Evolutionary conservation across 2,113 vertebrate species (phyloP), one percentile per base, ranked within the genome.

Genomic region (Phaetusa simplex): DNA sequence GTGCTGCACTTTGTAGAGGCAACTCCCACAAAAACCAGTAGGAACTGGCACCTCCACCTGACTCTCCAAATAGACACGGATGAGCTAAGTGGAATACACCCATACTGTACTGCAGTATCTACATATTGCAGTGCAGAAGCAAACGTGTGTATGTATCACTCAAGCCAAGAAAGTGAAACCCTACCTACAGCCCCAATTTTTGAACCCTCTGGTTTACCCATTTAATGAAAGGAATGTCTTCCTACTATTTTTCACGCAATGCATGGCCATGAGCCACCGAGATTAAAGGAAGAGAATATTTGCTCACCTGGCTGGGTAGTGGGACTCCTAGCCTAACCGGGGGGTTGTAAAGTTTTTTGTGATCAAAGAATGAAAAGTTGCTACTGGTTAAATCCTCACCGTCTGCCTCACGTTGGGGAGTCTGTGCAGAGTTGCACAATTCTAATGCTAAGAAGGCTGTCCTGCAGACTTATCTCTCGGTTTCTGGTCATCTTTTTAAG

Each of bases 81-180:
- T 23, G 47, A 86, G 12, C 53, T 5, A 24, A 70, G 8, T 29
- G 59, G 47, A 62, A 72, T 32, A 55, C 1, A 14, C 9, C 15
- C 17, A 24, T 20, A 4, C 4, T 45, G 38, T 3, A 45, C 12
- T 22, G 34, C 8, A 21, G 11, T 12, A 76, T 8, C 24, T 38
- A 11, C 62, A 21, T 14, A 21, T 8, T 7, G 6, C 47, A 71
- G 40, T 3, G 40, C 38, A 80, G 38, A 70, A 90, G 27, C 5
- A 72, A 58, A 82, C 4, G 3, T 1, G 3, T 7, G 7, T 7
- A 4, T 27, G 11, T 1, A 27, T 32, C 26, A 27, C 2, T 77
- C 34, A 55, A 92, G 67, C 11, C 22, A 73, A 49, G 49, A 65
- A 71, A 14, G 0, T 23, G 30, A 72, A 86, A 47, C 5, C 17